These are phyloP conservation scores for Machimus atricapillus DNA, from an alignment of 2,888 invertebrate genomes.

Conservation along the genomic window DNA sequence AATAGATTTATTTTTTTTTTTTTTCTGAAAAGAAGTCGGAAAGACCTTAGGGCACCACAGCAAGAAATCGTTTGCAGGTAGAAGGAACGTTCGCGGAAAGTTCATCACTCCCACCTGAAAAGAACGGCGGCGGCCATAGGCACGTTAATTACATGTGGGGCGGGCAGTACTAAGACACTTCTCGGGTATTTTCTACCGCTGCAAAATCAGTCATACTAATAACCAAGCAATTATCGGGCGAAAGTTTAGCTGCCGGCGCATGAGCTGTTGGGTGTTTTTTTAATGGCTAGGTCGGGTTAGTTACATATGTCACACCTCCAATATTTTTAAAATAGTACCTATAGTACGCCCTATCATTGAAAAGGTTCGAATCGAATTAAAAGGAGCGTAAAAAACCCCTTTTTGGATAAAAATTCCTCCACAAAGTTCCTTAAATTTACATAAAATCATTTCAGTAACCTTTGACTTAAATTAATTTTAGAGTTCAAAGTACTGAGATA, in stretches of 20 bases:
- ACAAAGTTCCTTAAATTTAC: no score
- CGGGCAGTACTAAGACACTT: neutral
- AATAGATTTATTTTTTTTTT: neutral
- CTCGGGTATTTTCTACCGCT: neutral
- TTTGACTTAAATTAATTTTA: no score
- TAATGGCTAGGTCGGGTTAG: neutral
- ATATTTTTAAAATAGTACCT: neutral
- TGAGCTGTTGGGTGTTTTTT: neutral
- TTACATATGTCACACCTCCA: neutral
- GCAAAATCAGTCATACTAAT: neutral
- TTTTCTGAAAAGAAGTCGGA: neutral
- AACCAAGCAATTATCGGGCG: constrained; percentile 5
- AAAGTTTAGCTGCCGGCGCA: neutral
- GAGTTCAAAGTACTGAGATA: no score
- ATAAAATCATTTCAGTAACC: no score
- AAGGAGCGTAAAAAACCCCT: no score
- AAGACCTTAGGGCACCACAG: constrained; percentile 17
- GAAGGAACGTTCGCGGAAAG: neutral
- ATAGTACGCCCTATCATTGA: no score
- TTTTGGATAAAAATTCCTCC: no score
- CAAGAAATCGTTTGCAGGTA: constrained; percentile 18
- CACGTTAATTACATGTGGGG: neutral
- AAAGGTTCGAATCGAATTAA: no score
- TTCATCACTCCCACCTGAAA: constrained; percentile 28
- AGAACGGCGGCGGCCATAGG: neutral